Base-by-base conservation (phyloP, 1,140 invertebrate genomes). In the Maconellicoccus hirsutus region DNA sequence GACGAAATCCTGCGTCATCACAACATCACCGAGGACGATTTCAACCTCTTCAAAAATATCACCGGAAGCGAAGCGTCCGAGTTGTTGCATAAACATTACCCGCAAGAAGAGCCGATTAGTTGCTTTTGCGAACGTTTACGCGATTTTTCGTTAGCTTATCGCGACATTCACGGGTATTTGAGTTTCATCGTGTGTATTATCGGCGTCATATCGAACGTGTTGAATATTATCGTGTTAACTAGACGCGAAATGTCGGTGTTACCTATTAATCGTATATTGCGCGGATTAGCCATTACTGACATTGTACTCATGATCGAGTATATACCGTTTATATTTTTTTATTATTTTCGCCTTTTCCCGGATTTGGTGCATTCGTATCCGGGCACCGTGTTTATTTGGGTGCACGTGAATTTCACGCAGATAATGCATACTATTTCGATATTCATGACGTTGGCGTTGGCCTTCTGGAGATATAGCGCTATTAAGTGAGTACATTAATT, bases 181-280 rank as follows among this genome's bases (percentile, higher is more conserved):
- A 87, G 86, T 73, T 77, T 92, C 1, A 74, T 87, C 1, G 92
- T 98, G 63, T 98, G 96, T 79, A 82, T 92, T 26, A 90, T 97
- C 76, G 96, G 96, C 59, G 91, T 92, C 1, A 84, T 96, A 14
- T 91, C 94, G 63, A 98, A 98, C 78, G 84, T 90, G 0, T 85
- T 98, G 72, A 98, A 97, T 80, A 94, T 98, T 42, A 87, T 90
- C 21, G 94, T 98, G 4, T 81, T 98, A 22, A 94, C 94, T 0
- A 85, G 93, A 12, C 83, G 88, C 3, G 90, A 94, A 77, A 96
- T 97, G 93, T 80, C 83, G 59, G 90, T 93, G 0, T 71, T 70
- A 59, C 92, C 94, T 0, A 96, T 94, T 10, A 98, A 98, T 79
- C 86, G 88, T 59, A 94, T 93, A 76, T 83, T 88, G 1, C 94